Evolutionary conservation across 2,888 invertebrate genomes (phyloP), one percentile per base, ranked within the genome.

Genomic region (Alloplasta piceator): DNA sequence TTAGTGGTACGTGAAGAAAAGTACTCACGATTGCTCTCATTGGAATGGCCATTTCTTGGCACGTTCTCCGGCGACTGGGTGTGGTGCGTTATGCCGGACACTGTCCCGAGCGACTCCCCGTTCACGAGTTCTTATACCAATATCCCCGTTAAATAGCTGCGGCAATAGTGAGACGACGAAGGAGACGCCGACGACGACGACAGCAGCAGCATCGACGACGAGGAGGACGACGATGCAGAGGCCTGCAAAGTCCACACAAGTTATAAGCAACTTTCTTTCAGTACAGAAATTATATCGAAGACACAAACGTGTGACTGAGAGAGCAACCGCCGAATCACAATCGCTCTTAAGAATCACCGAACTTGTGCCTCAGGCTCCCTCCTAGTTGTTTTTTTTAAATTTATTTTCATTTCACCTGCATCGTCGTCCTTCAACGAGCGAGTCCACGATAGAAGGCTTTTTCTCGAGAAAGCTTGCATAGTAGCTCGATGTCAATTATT

Each of bases 81-180:
- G 90, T 90, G 89, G 89, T 90, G 87, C 68, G 87, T 90, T 90
- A 86, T 89, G 86, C 86, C 85, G 89, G 88, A 90, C 88, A 88
- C 91, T 91, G 91, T 88, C 89, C 87, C 87, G 88, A 86, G 84
- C 85, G 86, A 85, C 84, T 90, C 89, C 88, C 87, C 89, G 88
- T 89, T 87, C 88, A 86, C 85, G 87, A 85, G 85, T 87, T 91
- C 91, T 91, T 91, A 91, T 91, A 91, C 91, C 88, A 88, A 89
- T 90, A 90, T 90, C 90, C 90, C 91, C 90, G 87, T 90, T 88
- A 89, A 90, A 90, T 87, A 90, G 88, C 87, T 87, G 82, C 84
- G 85, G 85, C 82, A 87, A 52, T n/a, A 55, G 41, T 71, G 10
- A 26, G 26, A 26, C 26, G 26, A 2, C 26, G 26, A 26, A 26